Evolutionary conservation across 1,140 invertebrate genomes (phyloP).

Genomic region (Tetragnatha versicolor): DNA sequence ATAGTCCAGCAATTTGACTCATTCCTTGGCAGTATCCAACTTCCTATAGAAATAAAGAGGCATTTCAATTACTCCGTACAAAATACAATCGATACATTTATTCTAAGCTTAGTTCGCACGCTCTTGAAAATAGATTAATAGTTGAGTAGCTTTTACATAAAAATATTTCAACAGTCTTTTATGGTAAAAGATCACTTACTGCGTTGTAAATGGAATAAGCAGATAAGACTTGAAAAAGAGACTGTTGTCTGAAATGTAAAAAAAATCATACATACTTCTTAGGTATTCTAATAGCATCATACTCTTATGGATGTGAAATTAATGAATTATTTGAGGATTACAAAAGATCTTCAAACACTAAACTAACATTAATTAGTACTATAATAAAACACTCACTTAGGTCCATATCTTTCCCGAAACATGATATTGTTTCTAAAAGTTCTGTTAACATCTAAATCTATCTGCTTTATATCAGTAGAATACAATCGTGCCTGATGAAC

Average conservation of each 20-base stretch:
- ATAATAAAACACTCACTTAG: slow-evolving; percentile 72
- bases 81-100: too few species aligned
- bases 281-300: too few species aligned
- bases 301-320: too few species aligned
- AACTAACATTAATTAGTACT: too few species aligned
- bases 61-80: too few species aligned
- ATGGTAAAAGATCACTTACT: slow-evolving; percentile 85
- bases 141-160: too few species aligned
- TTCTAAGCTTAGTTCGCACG: too few species aligned
- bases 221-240: slow-evolving; percentile 92
- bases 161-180: too few species aligned
- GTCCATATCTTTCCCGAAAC: slow-evolving; percentile 92
- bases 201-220: slow-evolving; percentile 99
- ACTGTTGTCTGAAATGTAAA: slow-evolving; percentile 80
- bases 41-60: slow-evolving; percentile 62
- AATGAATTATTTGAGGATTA: too few species aligned
- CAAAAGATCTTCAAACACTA: too few species aligned
- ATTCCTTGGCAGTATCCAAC: slow-evolving; percentile 89
- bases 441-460: slow-evolving; percentile 98
- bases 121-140: too few species aligned
- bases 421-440: slow-evolving; percentile 97
- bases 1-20: slow-evolving; percentile 93
- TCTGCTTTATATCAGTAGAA: slow-evolving; percentile 97
- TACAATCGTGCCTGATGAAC: slow-evolving; percentile 81
- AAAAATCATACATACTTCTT: too few species aligned